phyloP scores from a whole-genome alignment of 2,888 invertebrate genomes.

The Chromoteleia sp. region DNA sequence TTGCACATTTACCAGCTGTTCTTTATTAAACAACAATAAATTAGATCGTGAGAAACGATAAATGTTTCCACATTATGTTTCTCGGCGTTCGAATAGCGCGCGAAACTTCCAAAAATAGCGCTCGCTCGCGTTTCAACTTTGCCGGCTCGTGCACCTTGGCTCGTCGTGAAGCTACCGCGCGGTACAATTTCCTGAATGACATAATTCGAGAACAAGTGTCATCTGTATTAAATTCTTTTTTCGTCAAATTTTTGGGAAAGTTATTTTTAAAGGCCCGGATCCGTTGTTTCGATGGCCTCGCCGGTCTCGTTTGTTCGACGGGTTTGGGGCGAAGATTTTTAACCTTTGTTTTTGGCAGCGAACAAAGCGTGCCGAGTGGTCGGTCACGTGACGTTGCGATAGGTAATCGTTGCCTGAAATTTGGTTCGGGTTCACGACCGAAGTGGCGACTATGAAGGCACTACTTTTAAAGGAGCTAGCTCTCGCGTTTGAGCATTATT shows the following conservation, averaged over 20 bases:
- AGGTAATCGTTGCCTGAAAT: slow-evolving; percentile 56
- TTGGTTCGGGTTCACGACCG: slow-evolving; percentile 81
- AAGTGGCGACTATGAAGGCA: slow-evolving; percentile 74
- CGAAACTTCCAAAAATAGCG: not conserved
- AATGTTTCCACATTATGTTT: too few relatives aligned
- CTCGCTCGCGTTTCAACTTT: too few relatives aligned
- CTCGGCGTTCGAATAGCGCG: not conserved
- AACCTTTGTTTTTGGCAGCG: slow-evolving; percentile 13
- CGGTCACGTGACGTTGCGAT: slow-evolving; percentile 20
- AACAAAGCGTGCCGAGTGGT: not conserved
- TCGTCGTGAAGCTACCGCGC: too few relatives aligned
- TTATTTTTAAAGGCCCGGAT: too few relatives aligned
- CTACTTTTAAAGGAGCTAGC: slow-evolving; percentile 67
- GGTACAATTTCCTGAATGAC: not conserved
- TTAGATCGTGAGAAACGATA: too few relatives aligned
- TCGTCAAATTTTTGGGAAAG: too few relatives aligned
- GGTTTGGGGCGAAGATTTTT: not conserved
- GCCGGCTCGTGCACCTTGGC: too few relatives aligned
- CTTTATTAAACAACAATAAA: too few relatives aligned
- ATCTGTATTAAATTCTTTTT: not conserved
- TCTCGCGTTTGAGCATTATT: slow-evolving; percentile 75
- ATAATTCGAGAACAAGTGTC: not conserved
- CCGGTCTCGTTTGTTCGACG: too few relatives aligned
- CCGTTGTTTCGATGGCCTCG: too few relatives aligned
- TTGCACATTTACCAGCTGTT: too few relatives aligned